Evolutionary conservation across 2,888 invertebrate species (phyloP).

Genomic region (Lapara coniferarum): DNA sequence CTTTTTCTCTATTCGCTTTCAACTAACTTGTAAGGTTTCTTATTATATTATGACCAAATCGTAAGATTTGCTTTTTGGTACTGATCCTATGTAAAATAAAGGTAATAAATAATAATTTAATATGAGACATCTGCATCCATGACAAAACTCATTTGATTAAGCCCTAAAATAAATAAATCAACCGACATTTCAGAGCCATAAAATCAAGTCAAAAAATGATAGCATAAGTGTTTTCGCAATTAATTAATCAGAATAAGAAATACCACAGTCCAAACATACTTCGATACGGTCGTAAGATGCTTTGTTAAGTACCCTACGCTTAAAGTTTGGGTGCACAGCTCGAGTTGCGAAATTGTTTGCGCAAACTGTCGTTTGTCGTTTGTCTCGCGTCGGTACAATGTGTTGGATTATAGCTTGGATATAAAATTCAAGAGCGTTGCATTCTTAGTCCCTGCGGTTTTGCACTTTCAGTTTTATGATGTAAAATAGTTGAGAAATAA

Average conservation of each 20-base stretch:
- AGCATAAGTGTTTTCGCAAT: too few relatives aligned
- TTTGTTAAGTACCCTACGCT: conserved; percentile 16
- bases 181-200: too few relatives aligned
- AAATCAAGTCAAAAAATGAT: too few relatives aligned
- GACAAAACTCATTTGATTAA: too few relatives aligned
- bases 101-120: too few relatives aligned
- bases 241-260: conserved; percentile 16
- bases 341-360: conserved; percentile 21
- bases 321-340: conserved; percentile 4
- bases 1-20: too few relatives aligned
- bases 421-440: conserved; percentile 18
- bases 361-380: conserved; percentile 6
- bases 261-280: neutral
- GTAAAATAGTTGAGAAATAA: neutral
- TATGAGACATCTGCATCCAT: too few relatives aligned
- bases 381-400: conserved; percentile 10
- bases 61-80: too few relatives aligned
- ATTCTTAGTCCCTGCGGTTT: neutral
- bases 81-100: too few relatives aligned
- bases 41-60: too few relatives aligned
- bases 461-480: neutral
- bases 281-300: conserved; percentile 10
- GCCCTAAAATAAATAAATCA: too few relatives aligned
- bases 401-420: neutral
- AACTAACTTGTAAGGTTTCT: too few relatives aligned